Base-by-base conservation (phyloP, 1,140 invertebrate species). In the Atta colombica region DNA sequence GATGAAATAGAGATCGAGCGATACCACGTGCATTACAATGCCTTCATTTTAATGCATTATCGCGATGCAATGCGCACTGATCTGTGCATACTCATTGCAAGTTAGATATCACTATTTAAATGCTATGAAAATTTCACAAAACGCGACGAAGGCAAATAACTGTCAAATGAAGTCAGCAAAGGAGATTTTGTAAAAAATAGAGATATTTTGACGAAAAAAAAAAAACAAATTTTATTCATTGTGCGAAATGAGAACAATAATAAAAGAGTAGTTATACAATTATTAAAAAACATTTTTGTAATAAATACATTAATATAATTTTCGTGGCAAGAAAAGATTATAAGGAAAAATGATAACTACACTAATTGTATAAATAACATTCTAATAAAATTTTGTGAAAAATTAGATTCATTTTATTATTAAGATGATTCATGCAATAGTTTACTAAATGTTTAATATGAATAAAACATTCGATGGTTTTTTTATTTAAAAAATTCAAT, bases 21-120 rank as follows among this genome's bases (percentile, higher is more conserved):
- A 78, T 51, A 65, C 14, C 8, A 14, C 45, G 18, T 75, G 55
- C 55, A 85, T 85, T 55, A 77, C n/a, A 14, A 65, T 85, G 45
- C 12, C 49, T 61, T 75, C 45, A 85, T 85, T 85, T 77, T 51
- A 53, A 71, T 51, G 51, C 45, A 74, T 61, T 75, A 49, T 65
- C n/a, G 58, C 7, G 16, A 18, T 3, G 63, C 31, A 16, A 80
- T 80, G 49, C 65, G 16, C 66, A 58, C 66, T 81, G 65, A 58
- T 18, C 49, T 80, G 18, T 51, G 16, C 75, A 71, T 28, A 25
- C 21, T 28, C 8, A 49, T 81, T 81, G 35, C 78, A 60, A 81
- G 60, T 28, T 21, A 28, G 49, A 58, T 71, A 71, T 81, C 35
- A 39, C 16, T 71, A 60, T 39, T 81, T 71, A 71, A 81, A 28